phyloP scores from a whole-genome alignment of 2,888 invertebrate genomes.

The Blera fallax region DNA sequence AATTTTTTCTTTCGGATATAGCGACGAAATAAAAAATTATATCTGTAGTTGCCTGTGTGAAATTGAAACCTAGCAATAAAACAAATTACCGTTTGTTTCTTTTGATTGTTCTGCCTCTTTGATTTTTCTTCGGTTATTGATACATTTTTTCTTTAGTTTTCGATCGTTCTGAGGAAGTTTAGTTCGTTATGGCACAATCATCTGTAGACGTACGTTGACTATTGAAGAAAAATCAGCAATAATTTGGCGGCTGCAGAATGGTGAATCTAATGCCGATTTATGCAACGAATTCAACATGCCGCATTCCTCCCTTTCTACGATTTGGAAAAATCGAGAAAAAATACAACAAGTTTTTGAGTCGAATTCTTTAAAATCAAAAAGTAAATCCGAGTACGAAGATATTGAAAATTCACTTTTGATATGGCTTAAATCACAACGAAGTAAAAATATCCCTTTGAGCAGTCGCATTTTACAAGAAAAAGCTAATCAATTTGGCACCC shows the following conservation, averaged over 20 bases:
- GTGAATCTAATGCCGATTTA: background rate
- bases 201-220: background rate
- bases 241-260: background rate
- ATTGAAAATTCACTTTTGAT: background rate
- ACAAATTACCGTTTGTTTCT: background rate
- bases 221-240: background rate
- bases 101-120: background rate
- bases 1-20: background rate
- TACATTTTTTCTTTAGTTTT: background rate
- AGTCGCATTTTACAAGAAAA: background rate
- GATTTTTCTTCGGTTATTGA: background rate
- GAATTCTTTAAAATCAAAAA: background rate
- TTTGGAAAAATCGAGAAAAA: background rate
- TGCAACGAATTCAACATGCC: slow-evolving; percentile 8
- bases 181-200: background rate
- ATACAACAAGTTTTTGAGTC: background rate
- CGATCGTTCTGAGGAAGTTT: background rate
- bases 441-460: background rate
- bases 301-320: slow-evolving; percentile 1
- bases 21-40: background rate
- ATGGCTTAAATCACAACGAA: background rate
- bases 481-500: background rate
- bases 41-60: background rate
- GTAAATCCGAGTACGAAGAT: background rate
- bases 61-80: background rate